Percentiles rank a stretch among this genome's conserved stretches.
Evolutionary conservation across 2,888 invertebrate genomes (phyloP).

Genomic region (Diaperis boleti): DNA sequence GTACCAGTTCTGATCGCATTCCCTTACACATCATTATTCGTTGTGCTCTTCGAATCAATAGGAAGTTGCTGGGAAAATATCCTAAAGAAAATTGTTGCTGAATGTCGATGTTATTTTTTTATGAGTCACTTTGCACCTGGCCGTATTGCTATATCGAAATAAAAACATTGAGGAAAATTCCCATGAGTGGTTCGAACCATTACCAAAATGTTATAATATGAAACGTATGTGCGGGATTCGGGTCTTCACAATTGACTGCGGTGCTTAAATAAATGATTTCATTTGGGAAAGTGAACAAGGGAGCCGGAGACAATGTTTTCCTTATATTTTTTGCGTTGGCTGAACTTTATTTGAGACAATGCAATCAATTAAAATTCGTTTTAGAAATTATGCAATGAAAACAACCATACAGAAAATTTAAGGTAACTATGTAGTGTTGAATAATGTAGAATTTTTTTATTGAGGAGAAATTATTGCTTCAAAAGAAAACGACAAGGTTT

Average conservation of each 20-base stretch:
- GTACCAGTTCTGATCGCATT: no score
- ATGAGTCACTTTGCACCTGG: conserved; percentile 9
- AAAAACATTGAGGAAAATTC: conserved; percentile 5
- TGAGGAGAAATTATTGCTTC: no score
- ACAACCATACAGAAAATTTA: no score
- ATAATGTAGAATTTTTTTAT: no score
- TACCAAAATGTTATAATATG: conserved; percentile 11
- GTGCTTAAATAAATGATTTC: conserved; percentile 25
- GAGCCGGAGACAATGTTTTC: conserved; percentile 7
- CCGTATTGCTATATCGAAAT: conserved; percentile 2
- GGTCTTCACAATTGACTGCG: background rate
- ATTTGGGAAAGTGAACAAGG: conserved; percentile 9
- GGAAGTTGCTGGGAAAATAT: background rate
- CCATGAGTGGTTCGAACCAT: background rate
- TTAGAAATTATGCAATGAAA: no score
- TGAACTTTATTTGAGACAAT: no score
- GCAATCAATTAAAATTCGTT: no score
- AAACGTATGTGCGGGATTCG: background rate
- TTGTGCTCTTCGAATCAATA: conserved; percentile 5
- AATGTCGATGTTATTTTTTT: conserved; percentile 3
- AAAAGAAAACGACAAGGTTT: no score
- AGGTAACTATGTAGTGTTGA: no score
- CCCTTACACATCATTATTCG: no score
- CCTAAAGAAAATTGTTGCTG: conserved; percentile 3
- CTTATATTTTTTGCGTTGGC: background rate